Conservation (phyloP, 1,140 invertebrate species). For the Drosophila burlai region DNA sequence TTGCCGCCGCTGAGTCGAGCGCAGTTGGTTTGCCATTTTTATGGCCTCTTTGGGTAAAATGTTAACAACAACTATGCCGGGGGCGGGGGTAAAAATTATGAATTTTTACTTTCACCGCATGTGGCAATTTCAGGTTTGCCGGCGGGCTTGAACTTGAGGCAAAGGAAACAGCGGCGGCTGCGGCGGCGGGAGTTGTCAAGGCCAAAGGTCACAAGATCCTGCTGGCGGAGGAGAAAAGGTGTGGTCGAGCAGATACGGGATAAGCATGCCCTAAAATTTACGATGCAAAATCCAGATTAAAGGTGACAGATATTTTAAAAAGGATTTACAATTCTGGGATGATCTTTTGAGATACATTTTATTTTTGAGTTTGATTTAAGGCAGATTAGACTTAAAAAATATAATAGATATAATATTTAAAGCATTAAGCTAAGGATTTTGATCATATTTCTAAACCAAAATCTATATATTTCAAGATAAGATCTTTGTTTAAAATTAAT, state of each 20-base stretch:
- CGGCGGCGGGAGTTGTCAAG: slow-evolving; percentile 58
- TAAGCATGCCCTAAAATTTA: not conserved
- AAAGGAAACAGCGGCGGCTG: slow-evolving; percentile 43
- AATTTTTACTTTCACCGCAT: slow-evolving; percentile 85
- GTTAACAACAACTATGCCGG: slow-evolving; percentile 42
- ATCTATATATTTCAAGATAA: not conserved
- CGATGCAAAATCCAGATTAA: not conserved
- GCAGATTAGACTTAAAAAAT: not conserved
- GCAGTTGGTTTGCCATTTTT: slow-evolving; percentile 73
- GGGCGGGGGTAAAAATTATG: slow-evolving; percentile 72
- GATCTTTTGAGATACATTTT: not conserved
- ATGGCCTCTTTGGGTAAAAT: slow-evolving; percentile 73
- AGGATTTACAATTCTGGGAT: not conserved
- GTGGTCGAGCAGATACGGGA: slow-evolving; percentile 56
- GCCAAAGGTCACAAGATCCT: slow-evolving; percentile 64
- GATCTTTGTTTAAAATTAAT: no score
- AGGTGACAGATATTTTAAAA: slow-evolving; percentile 9
- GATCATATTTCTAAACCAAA: no score
- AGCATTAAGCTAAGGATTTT: not conserved
- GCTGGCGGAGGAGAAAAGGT: slow-evolving; percentile 42
- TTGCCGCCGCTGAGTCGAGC: slow-evolving; percentile 34
- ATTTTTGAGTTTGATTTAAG: not conserved
- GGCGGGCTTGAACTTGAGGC: slow-evolving; percentile 69
- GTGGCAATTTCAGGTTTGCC: slow-evolving; percentile 60
- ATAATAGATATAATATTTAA: accelerated